Percentiles rank a stretch among this genome's conserved stretches.
Evolutionary conservation across 2,113 vertebrate genomes (phyloP).

Genomic region (Pluvialis apricaria): DNA sequence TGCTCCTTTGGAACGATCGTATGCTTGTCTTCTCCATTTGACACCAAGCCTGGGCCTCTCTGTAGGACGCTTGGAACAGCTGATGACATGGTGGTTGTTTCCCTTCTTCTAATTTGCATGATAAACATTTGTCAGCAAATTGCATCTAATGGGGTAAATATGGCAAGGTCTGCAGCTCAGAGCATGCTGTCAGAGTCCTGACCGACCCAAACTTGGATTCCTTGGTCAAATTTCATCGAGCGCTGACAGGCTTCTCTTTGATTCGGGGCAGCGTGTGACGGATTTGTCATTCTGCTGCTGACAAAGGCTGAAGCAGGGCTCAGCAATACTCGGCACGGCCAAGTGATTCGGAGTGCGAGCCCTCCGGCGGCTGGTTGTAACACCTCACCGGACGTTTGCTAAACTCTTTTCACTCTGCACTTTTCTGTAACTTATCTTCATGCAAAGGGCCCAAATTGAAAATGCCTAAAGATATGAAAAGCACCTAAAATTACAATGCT

Average conservation of each 20-base stretch:
- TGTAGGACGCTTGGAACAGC: conserved; percentile 71
- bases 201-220: not conserved
- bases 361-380: not conserved
- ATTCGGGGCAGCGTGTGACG: not conserved
- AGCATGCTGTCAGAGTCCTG: conserved; percentile 27
- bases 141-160: conserved; percentile 54
- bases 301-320: not conserved
- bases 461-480: not conserved
- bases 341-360: not conserved
- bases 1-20: conserved; percentile 74
- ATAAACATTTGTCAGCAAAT: conserved; percentile 82
- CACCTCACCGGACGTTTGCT: not conserved
- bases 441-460: not conserved
- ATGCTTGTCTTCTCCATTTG: conserved; percentile 68
- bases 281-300: not conserved
- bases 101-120: conserved; percentile 78
- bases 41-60: conserved; percentile 67
- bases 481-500: not conserved
- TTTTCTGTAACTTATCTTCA: not conserved
- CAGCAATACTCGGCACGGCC: not conserved
- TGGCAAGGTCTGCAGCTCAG: conserved; percentile 4
- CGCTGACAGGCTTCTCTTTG: not conserved
- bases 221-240: not conserved
- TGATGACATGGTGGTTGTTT: conserved; percentile 77
- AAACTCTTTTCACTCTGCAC: not conserved